Conservation (phyloP, 2,113 vertebrate genomes). For the Machaerirhynchus nigripectus region DNA sequence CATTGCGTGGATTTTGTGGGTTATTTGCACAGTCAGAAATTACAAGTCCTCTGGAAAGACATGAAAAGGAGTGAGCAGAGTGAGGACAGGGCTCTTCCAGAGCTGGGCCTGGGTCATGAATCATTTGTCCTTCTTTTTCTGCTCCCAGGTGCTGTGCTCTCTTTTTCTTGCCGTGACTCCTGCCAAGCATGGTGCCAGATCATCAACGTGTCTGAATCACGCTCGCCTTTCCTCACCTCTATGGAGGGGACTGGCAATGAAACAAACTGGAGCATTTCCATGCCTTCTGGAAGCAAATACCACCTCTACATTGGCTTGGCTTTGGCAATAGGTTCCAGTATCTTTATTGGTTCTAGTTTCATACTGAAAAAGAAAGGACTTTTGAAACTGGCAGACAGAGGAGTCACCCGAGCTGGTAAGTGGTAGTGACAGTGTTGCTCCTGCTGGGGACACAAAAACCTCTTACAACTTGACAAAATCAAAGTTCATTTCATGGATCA, state of each 20-base stretch:
- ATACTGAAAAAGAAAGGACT: constrained; percentile 84
- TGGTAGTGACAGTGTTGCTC: not conserved
- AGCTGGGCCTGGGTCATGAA: not conserved
- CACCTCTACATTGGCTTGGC: constrained; percentile 70
- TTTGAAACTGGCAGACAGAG: constrained; percentile 72
- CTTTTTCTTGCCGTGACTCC: constrained; percentile 53
- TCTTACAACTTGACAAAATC: not conserved
- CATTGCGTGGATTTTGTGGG: not conserved
- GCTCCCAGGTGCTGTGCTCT: constrained; percentile 59
- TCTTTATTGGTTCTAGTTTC: constrained; percentile 82
- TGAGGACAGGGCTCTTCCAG: not conserved
- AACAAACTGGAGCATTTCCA: constrained; percentile 28
- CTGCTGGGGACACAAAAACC: not conserved
- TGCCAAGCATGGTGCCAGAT: constrained; percentile 71
- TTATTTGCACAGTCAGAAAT: not conserved
- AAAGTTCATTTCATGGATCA: not conserved
- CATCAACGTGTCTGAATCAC: constrained; percentile 51
- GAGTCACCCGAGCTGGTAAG: constrained; percentile 77
- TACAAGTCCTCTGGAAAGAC: not conserved
- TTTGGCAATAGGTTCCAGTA: constrained; percentile 72
- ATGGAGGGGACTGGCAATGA: constrained; percentile 3
- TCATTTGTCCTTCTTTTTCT: not conserved
- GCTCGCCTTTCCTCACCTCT: not conserved
- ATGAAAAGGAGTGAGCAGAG: not conserved
- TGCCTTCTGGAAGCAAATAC: constrained; percentile 49